These are phyloP conservation scores for Pterocles burchelli DNA, from an alignment of 2,113 vertebrate genomes.

Conservation along the genomic window DNA sequence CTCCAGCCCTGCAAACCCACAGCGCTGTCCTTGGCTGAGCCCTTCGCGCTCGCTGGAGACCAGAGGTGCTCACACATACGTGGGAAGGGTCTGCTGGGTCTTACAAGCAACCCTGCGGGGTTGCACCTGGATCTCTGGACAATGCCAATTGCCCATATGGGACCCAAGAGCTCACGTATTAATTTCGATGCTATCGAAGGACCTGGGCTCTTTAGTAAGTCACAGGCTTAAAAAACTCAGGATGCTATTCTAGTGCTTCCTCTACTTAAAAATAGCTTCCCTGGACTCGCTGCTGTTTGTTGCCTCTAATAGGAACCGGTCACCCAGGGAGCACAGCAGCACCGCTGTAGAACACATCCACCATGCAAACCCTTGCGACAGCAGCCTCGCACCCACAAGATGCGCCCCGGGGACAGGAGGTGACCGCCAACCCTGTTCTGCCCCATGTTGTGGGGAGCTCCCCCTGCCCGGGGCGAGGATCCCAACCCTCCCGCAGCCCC, in stretches of 20 bases:
- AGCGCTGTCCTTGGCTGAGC: neutral
- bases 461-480: neutral
- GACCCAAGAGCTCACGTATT: neutral
- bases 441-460: fast-evolving
- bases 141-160: neutral
- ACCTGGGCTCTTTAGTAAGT: slow-evolving; percentile 62
- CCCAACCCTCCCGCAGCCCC: neutral
- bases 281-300: slow-evolving; percentile 55
- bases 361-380: neutral
- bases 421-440: neutral
- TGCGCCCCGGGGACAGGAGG: neutral
- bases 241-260: slow-evolving; percentile 72
- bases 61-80: neutral
- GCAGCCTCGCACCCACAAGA: fast-evolving
- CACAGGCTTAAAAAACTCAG: slow-evolving; percentile 67
- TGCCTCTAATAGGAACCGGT: slow-evolving; percentile 69
- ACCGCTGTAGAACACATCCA: slow-evolving; percentile 23
- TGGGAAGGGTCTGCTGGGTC: neutral
- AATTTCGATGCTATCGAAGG: slow-evolving; percentile 35
- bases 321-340: slow-evolving; percentile 44
- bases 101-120: neutral
- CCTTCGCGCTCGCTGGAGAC: neutral
- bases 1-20: slow-evolving; percentile 9
- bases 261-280: slow-evolving; percentile 72
- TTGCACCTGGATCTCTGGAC: neutral